Evolutionary conservation across 2,113 vertebrate species (phyloP).

Genomic region (Aptenodytes forsteri): DNA sequence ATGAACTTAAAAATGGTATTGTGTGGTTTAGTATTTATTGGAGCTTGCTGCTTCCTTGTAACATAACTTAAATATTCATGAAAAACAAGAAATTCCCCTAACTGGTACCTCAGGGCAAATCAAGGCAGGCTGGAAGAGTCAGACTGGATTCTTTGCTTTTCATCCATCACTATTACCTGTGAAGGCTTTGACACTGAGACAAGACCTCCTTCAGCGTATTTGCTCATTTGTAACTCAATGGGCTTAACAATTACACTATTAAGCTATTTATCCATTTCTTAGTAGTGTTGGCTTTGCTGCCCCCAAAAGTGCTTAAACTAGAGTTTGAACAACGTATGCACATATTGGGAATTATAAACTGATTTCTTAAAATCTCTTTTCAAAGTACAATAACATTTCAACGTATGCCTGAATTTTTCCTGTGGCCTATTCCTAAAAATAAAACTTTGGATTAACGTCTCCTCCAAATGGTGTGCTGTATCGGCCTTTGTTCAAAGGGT

Average conservation of each 20-base stretch:
- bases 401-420: not conserved
- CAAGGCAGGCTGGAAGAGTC: not conserved
- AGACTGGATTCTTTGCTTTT: not conserved
- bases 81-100: not conserved
- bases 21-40: not conserved
- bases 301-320: not conserved
- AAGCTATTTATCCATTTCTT: not conserved
- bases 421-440: not conserved
- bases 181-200: not conserved
- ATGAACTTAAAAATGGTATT: not conserved
- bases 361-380: not conserved
- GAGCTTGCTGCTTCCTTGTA: not conserved
- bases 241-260: not conserved
- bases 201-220: not conserved
- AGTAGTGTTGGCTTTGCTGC: not conserved
- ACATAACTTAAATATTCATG: not conserved
- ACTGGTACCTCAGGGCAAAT: not conserved
- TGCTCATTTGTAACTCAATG: not conserved
- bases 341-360: not conserved
- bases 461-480: not conserved
- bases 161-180: not conserved
- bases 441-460: not conserved
- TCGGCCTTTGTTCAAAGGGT: not conserved
- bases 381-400: not conserved
- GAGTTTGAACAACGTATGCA: not conserved